Percentiles rank a stretch among this genome's conserved stretches.
phyloP scores from a whole-genome alignment of 53 echinoderm and acorn worm genomes.

The Antedon mediterranea region DNA sequence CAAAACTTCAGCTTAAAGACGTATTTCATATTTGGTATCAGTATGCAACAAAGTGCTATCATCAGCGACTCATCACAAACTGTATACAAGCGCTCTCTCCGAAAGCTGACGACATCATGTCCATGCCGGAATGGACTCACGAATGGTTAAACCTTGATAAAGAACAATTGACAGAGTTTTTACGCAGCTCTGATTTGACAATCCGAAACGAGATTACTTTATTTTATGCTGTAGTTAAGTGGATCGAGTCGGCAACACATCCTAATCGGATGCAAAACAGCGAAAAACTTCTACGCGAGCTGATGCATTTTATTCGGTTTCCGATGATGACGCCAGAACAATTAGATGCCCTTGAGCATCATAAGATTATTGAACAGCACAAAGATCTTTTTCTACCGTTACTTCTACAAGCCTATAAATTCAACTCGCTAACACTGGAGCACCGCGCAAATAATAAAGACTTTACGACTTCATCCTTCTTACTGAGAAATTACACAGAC shows the following conservation, averaged over 20 bases:
- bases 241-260: slow-evolving; percentile 77
- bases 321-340: slow-evolving; percentile 95
- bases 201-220: slow-evolving; percentile 78
- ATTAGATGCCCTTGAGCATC: slow-evolving; percentile 57
- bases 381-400: slow-evolving; percentile 39
- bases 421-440: slow-evolving; percentile 64
- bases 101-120: slow-evolving; percentile 96
- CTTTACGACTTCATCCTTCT: slow-evolving; percentile 36
- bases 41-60: slow-evolving; percentile 97
- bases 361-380: slow-evolving; percentile 48
- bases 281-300: slow-evolving; percentile 44
- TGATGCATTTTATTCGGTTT: slow-evolving; percentile 64
- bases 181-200: slow-evolving; percentile 80
- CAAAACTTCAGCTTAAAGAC: slow-evolving; percentile 86
- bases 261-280: slow-evolving; percentile 56
- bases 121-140: slow-evolving; percentile 77
- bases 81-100: slow-evolving; percentile 84
- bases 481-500: slow-evolving; percentile 89
- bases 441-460: slow-evolving; percentile 43
- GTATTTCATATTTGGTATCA: slow-evolving; percentile 98
- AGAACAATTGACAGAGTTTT: slow-evolving; percentile 82
- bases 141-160: slow-evolving; percentile 88
- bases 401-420: slow-evolving; percentile 79
- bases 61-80: slow-evolving; percentile 50
- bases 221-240: slow-evolving; percentile 74